Percentiles rank a stretch among this genome's conserved stretches.
Evolutionary conservation across 2,797 vertebrate genomes (phyloP).

Genomic region (Novumbra hubbsi): DNA sequence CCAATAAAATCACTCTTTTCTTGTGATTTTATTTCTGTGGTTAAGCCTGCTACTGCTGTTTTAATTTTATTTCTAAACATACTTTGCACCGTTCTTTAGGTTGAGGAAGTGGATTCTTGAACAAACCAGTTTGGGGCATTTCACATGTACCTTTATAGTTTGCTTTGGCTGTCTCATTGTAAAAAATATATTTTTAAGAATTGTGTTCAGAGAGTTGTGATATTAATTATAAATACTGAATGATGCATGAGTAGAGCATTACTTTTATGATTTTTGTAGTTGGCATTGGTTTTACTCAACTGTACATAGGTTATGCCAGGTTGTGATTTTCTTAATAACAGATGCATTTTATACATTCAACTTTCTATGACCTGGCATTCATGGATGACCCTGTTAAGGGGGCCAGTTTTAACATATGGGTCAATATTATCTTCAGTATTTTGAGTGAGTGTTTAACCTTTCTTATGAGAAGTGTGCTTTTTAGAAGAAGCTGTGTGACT

Average conservation of each 20-base stretch:
- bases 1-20: background rate
- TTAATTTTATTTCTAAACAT: background rate
- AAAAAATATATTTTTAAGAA: constrained; percentile 18
- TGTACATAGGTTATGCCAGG: background rate
- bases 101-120: constrained; percentile 21
- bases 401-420: background rate
- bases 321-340: background rate
- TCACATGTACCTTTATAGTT: constrained; percentile 14
- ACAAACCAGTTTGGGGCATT: constrained; percentile 20
- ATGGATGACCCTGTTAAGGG: background rate
- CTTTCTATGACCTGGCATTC: background rate
- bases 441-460: background rate
- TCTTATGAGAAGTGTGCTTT: background rate
- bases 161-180: constrained; percentile 29
- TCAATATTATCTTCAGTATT: background rate
- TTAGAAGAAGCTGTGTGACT: constrained; percentile 12
- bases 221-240: constrained; percentile 18
- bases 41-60: background rate
- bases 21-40: background rate
- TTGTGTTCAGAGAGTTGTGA: constrained; percentile 21
- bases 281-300: background rate
- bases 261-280: background rate
- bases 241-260: background rate
- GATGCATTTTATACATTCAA: background rate
- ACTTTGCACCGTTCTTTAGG: background rate